Evolutionary conservation across 2,888 invertebrate genomes (phyloP).

Genomic region (Alloscopus bannaensis): DNA sequence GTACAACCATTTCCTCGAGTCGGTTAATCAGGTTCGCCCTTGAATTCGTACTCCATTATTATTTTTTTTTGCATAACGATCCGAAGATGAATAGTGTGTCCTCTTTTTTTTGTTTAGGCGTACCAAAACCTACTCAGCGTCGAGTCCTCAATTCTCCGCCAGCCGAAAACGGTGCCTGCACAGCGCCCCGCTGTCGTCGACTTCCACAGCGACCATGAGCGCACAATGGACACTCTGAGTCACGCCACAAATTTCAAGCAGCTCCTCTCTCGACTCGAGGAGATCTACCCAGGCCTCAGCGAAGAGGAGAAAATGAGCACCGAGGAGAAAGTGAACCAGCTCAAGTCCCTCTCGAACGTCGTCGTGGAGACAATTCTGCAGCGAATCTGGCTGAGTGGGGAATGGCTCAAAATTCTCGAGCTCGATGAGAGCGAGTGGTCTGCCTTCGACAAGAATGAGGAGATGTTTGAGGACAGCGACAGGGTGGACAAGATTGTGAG

Average conservation of each 20-base stretch:
- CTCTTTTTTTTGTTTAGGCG: too few species aligned
- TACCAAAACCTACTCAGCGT: conserved; percentile 66
- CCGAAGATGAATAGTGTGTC: too few species aligned
- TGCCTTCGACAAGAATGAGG: not conserved
- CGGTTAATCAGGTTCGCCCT: conserved; percentile 75
- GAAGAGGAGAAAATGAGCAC: conserved; percentile 67
- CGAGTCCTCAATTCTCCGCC: conserved; percentile 57
- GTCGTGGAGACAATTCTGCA: conserved; percentile 59
- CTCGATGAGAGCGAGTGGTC: conserved; percentile 45
- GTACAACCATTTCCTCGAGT: conserved; percentile 82
- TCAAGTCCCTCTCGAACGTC: conserved; percentile 61
- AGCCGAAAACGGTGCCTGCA: conserved; percentile 39
- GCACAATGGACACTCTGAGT: conserved; percentile 43
- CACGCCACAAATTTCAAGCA: conserved; percentile 49
- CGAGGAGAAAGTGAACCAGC: conserved; percentile 64
- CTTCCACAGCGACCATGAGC: conserved; percentile 47
- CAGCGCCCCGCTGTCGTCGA: conserved; percentile 32
- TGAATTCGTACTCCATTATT: too few species aligned
- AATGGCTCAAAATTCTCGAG: conserved; percentile 61
- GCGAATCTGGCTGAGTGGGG: conserved; percentile 52
- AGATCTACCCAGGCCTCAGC: conserved; percentile 63
- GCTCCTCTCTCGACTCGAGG: conserved; percentile 52
- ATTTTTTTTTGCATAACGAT: not conserved
- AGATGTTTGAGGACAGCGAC: not conserved
- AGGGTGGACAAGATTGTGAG: conserved; percentile 33